Evolutionary conservation across 2,888 invertebrate genomes (phyloP).

Genomic region (Pheosia tremula): DNA sequence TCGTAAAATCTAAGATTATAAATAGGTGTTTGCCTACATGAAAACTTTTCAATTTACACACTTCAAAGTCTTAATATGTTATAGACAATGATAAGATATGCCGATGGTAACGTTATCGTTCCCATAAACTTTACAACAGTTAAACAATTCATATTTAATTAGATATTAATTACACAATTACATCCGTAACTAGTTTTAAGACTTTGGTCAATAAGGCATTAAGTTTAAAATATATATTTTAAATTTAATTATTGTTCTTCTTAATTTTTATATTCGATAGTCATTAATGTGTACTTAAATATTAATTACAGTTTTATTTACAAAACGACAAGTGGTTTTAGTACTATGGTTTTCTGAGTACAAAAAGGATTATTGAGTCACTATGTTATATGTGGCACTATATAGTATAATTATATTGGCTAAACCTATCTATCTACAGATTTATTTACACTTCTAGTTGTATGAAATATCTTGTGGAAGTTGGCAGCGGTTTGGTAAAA

Average conservation of each 20-base stretch:
- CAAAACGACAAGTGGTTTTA: slow-evolving; percentile 53
- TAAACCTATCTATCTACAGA: slow-evolving; percentile 71
- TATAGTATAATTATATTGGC: slow-evolving; percentile 52
- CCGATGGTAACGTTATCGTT: slow-evolving; percentile 67
- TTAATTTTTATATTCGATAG: slow-evolving; percentile 76
- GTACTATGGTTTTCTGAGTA: slow-evolving; percentile 56
- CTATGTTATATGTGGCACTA: slow-evolving; percentile 56
- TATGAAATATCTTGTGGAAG: slow-evolving; percentile 54
- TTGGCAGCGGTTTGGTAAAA: slow-evolving; percentile 62
- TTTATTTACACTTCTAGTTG: slow-evolving; percentile 65
- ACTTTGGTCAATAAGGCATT: slow-evolving; percentile 85
- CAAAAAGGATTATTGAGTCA: slow-evolving; percentile 62
- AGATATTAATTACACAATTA: slow-evolving; percentile 70
- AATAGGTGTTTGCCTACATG: slow-evolving; percentile 47
- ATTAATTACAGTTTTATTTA: slow-evolving; percentile 76
- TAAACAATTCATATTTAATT: slow-evolving; percentile 72
- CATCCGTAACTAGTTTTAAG: slow-evolving; percentile 83
- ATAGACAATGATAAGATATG: slow-evolving; percentile 74
- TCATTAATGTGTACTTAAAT: slow-evolving; percentile 61
- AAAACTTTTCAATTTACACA: slow-evolving; percentile 49
- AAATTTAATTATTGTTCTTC: slow-evolving; percentile 83
- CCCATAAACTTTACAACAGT: slow-evolving; percentile 80
- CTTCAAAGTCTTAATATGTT: slow-evolving; percentile 51
- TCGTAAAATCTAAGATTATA: slow-evolving; percentile 51
- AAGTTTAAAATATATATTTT: slow-evolving; percentile 82